Conservation (phyloP, 2,888 invertebrate species). For the Elegia similella region DNA sequence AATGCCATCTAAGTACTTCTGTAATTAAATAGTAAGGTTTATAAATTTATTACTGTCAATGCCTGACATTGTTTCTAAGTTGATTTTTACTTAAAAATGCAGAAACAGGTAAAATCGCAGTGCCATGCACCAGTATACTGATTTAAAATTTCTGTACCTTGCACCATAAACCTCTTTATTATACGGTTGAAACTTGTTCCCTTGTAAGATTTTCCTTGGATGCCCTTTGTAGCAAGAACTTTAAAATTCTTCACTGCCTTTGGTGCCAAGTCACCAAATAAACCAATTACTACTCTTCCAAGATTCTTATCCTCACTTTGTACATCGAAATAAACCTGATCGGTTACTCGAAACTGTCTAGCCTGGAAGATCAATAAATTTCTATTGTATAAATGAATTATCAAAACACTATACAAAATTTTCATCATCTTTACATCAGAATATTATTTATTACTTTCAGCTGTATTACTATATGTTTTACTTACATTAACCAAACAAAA, state of each 20-base stretch:
- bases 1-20: too few species aligned
- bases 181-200: constrained; percentile 92
- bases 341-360: constrained; percentile 86
- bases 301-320: constrained; percentile 85
- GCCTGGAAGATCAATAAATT: constrained; percentile 66
- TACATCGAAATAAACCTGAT: constrained; percentile 92
- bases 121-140: too few species aligned
- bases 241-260: constrained; percentile 94
- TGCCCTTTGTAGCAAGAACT: constrained; percentile 88
- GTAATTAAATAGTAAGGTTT: too few species aligned
- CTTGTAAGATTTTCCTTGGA: constrained; percentile 88
- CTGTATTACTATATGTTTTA: not conserved
- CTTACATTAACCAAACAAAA: not conserved
- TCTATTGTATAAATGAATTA: not conserved
- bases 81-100: too few species aligned
- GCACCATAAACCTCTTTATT: constrained; percentile 94
- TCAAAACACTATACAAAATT: not conserved
- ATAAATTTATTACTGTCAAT: too few species aligned
- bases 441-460: too few species aligned
- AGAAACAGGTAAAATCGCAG: too few species aligned
- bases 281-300: constrained; percentile 91
- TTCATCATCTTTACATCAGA: not conserved
- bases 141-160: constrained; percentile 81
- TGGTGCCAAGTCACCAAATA: constrained; percentile 94
- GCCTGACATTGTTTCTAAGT: too few species aligned